phyloP scores from a whole-genome alignment of 2,113 vertebrate genomes.

The Malurus melanocephalus region DNA sequence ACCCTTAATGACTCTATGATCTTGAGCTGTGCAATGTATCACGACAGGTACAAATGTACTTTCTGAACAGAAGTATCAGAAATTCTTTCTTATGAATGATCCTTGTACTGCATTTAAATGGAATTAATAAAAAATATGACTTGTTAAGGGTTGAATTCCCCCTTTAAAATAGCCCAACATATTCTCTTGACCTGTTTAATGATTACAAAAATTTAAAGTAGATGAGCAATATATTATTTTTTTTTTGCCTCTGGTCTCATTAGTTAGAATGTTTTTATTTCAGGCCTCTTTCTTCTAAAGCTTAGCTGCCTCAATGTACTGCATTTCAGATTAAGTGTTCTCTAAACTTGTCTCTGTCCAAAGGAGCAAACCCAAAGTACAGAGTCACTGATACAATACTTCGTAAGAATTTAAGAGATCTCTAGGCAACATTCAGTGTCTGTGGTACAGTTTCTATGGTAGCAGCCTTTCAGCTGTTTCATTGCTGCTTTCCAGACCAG shows the following conservation, averaged over 20 bases:
- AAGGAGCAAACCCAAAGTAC: neutral
- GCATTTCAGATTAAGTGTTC: neutral
- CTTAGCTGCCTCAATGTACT: neutral
- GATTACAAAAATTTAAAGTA: neutral
- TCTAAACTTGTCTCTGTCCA: neutral
- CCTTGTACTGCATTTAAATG: neutral
- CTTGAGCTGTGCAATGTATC: too few relatives aligned
- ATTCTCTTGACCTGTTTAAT: neutral
- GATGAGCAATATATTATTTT: neutral
- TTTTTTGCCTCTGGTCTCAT: neutral
- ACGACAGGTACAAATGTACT: neutral
- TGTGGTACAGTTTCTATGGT: constrained; percentile 5
- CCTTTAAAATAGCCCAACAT: neutral
- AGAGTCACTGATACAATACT: neutral
- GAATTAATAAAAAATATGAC: neutral
- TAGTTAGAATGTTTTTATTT: neutral
- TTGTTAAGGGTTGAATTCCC: neutral
- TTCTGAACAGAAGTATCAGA: neutral
- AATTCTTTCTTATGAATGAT: neutral
- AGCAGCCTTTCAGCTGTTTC: constrained; percentile 10
- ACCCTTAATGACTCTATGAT: neutral
- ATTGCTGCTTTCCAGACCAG: constrained; percentile 20
- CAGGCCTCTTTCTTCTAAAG: neutral
- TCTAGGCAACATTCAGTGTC: neutral
- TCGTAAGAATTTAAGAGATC: neutral